These are phyloP conservation scores for Notothenia rossii DNA, from an alignment of 2,113 vertebrate species.

Conservation along the genomic window DNA sequence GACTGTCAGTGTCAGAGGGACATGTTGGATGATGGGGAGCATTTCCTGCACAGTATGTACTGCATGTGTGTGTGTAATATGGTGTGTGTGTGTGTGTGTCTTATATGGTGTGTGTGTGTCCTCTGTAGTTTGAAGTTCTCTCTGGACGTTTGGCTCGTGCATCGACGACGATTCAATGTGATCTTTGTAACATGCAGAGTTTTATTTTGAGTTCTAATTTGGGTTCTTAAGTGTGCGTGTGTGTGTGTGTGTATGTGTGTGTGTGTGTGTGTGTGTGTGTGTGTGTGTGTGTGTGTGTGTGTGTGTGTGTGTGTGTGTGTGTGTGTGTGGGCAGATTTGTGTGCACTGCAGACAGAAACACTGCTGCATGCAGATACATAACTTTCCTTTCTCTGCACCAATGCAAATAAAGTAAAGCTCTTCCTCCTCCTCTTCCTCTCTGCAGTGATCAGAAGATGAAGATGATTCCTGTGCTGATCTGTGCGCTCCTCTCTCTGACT, in stretches of 20 bases:
- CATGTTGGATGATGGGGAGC: constrained; percentile 42
- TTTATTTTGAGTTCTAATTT: neutral
- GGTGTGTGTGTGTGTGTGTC: too few relatives aligned
- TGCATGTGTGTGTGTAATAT: neutral
- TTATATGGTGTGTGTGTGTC: neutral
- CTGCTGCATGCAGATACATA: constrained; percentile 8
- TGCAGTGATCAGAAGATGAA: constrained; percentile 88
- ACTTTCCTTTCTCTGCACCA: constrained; percentile 15
- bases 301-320: too few relatives aligned
- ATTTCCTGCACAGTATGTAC: constrained; percentile 55
- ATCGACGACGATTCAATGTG: neutral
- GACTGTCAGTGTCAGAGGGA: constrained; percentile 48
- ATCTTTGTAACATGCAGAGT: neutral
- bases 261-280: too few relatives aligned
- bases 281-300: too few relatives aligned
- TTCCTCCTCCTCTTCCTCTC: constrained; percentile 38
- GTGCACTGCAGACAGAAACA: constrained; percentile 63
- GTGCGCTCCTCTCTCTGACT: constrained; percentile 88
- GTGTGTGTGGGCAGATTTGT: constrained; percentile 26
- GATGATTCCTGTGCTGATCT: constrained; percentile 91
- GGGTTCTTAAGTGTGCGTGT: neutral
- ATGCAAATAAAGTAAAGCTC: neutral
- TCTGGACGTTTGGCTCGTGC: neutral
- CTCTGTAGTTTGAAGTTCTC: constrained; percentile 2
- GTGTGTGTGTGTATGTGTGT: too few relatives aligned